Conservation (phyloP, 2,113 vertebrate species). For the Pogona vitticeps region DNA sequence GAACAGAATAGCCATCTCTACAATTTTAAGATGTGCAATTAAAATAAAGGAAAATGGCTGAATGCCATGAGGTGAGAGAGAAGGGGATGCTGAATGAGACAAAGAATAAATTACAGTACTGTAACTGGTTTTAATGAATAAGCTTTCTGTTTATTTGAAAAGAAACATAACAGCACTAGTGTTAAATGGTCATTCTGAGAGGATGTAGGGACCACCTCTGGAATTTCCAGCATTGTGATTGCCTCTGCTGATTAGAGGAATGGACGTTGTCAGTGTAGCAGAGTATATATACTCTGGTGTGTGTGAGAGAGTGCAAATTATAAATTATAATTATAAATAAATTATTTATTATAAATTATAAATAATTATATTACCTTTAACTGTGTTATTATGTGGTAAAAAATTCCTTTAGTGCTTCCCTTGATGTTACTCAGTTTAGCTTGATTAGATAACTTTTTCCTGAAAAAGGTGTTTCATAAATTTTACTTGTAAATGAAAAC, state of each 20-base stretch:
- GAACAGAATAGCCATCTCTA: background rate
- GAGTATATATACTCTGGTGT: background rate
- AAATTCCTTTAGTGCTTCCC: slow-evolving; percentile 30
- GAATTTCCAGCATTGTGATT: background rate
- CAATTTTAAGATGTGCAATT: background rate
- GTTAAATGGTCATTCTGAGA: background rate
- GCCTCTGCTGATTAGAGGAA: background rate
- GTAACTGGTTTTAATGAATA: background rate
- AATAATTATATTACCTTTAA: slow-evolving; percentile 54
- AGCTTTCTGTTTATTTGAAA: background rate
- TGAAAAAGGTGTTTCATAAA: background rate
- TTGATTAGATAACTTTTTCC: background rate
- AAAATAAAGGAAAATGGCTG: background rate
- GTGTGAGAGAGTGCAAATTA: no score
- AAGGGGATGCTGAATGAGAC: background rate
- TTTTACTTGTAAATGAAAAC: slow-evolving; percentile 39
- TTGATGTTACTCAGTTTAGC: background rate
- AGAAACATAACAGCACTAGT: background rate
- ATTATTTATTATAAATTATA: no score
- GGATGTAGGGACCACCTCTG: background rate
- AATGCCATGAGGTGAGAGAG: background rate
- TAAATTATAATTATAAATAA: no score
- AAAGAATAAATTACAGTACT: background rate
- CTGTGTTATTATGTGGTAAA: slow-evolving; percentile 36
- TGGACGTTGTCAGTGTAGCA: background rate